phyloP scores from a whole-genome alignment of 1,140 invertebrate genomes.

The Pogonomyrmex californicus region DNA sequence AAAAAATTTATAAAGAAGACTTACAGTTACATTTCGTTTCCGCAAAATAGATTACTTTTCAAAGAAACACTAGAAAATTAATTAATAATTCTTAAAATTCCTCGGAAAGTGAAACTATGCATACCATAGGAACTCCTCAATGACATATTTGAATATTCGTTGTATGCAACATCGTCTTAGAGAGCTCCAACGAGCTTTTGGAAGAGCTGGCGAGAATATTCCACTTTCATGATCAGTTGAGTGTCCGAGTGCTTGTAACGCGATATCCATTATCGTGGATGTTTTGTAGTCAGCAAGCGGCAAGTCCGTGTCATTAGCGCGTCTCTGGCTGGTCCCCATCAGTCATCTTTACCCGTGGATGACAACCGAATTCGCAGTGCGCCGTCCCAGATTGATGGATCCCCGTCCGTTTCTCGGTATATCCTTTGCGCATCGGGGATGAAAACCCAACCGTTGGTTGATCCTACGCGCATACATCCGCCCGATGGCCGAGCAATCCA shows the following conservation, averaged over 20 bases:
- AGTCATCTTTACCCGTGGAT: conserved; percentile 75
- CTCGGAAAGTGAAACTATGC: too few relatives aligned
- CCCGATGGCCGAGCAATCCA: conserved; percentile 62
- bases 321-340: conserved; percentile 73
- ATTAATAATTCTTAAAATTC: too few relatives aligned
- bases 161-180: not conserved
- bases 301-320: conserved; percentile 75
- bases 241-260: conserved; percentile 49
- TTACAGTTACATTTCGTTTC: too few relatives aligned
- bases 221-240: conserved; percentile 35
- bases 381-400: conserved; percentile 75
- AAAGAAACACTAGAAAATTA: not conserved
- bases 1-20: too few relatives aligned
- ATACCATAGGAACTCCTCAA: not conserved
- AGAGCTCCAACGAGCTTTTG: not conserved
- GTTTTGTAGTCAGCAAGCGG: conserved; percentile 72
- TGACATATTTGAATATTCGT: not conserved
- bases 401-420: conserved; percentile 70
- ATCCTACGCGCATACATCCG: conserved; percentile 29
- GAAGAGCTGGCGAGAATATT: not conserved
- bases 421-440: conserved; percentile 60
- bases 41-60: not conserved
- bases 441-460: conserved; percentile 63
- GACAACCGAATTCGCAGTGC: conserved; percentile 72
- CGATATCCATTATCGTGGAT: conserved; percentile 75